These are phyloP conservation scores for Planococcus citri DNA, from an alignment of 1,140 invertebrate species.

Conservation along the genomic window DNA sequence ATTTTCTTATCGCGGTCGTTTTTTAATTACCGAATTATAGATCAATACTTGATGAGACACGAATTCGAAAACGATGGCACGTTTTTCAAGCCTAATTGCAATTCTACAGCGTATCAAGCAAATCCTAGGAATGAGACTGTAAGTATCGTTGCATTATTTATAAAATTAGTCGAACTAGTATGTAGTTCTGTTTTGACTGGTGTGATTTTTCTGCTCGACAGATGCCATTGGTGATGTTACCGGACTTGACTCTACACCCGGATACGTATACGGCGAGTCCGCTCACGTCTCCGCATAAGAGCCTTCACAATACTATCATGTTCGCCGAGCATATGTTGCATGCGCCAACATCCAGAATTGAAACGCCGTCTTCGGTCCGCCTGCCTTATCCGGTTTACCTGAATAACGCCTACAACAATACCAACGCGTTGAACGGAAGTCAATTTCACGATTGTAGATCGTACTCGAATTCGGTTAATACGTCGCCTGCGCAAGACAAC, in stretches of 20 bases:
- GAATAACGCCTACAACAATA: neutral
- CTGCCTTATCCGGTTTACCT: neutral
- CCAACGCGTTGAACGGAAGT: neutral
- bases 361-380: neutral
- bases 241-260: slow-evolving; percentile 25
- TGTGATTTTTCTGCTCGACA: neutral
- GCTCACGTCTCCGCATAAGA: slow-evolving; percentile 33
- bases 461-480: neutral
- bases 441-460: slow-evolving; percentile 5
- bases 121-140: neutral
- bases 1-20: too few relatives aligned
- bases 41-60: too few relatives aligned
- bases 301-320: neutral
- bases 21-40: too few relatives aligned
- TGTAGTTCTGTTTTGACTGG: neutral
- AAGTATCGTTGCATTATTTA: neutral
- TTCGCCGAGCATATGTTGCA: slow-evolving; percentile 5
- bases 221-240: slow-evolving; percentile 24
- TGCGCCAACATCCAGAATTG: neutral
- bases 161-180: neutral
- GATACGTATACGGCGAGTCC: slow-evolving; percentile 24
- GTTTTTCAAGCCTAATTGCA: too few relatives aligned
- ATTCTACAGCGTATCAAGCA: too few relatives aligned
- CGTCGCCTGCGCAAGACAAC: neutral
- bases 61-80: too few relatives aligned